Evolutionary conservation across 2,888 invertebrate species (phyloP).

Genomic region (Troides oblongomaculatus): DNA sequence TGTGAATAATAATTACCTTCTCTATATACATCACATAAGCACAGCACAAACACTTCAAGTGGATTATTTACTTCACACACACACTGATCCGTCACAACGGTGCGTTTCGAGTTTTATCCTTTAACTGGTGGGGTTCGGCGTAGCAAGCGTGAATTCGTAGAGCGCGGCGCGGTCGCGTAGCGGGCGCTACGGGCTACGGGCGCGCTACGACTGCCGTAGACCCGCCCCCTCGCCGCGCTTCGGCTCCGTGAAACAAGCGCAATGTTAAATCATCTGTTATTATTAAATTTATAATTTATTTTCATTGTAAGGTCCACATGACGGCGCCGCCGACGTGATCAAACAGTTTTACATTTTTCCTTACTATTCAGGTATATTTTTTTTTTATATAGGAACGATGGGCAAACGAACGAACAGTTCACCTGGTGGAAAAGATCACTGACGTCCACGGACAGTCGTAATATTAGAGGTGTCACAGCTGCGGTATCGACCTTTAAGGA

Average conservation of each 20-base stretch:
- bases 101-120: constrained; percentile 23
- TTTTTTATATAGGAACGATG: no score
- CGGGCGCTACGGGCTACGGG: constrained; percentile 68
- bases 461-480: no score
- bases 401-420: no score
- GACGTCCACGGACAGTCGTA: no score
- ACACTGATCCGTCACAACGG: constrained; percentile 33
- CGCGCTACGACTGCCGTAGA: constrained; percentile 70
- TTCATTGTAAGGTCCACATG: neutral
- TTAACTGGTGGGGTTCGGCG: constrained; percentile 20
- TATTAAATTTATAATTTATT: constrained; percentile 33
- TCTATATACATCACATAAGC: constrained; percentile 15
- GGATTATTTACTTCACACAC: constrained; percentile 26
- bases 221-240: constrained; percentile 57
- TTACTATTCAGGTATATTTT: no score
- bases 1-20: constrained; percentile 17
- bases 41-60: constrained; percentile 15
- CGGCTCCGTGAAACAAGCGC: constrained; percentile 44
- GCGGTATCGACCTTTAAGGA: no score
- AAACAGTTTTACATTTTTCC: no score
- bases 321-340: no score
- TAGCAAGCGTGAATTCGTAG: constrained; percentile 27
- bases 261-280: constrained; percentile 42
- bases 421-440: no score
- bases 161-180: constrained; percentile 48